Percentiles rank a stretch among this genome's conserved stretches.
phyloP scores from a whole-genome alignment of 37 sponge, comb jelly and placozoan species.

The Theonella swinhoei region DNA sequence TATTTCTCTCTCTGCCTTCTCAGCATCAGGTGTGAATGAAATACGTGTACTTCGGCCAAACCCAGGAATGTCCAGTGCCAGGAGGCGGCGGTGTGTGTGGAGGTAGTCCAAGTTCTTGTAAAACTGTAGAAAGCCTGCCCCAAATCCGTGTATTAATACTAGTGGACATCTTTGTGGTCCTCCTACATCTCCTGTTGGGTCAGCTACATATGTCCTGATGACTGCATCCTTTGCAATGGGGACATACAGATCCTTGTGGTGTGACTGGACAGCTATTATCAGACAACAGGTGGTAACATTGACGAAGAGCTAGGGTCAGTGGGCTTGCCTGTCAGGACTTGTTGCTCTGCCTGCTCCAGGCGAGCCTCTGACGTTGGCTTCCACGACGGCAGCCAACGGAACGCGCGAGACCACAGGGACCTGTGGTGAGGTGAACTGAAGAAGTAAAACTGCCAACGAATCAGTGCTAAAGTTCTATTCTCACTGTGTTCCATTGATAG shows the following conservation, averaged over 20 bases:
- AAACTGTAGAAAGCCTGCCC: slow-evolving; percentile 71
- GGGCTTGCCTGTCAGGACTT: slow-evolving; percentile 38
- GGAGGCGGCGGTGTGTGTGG: slow-evolving; percentile 24
- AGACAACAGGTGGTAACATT: not conserved
- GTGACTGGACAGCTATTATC: not conserved
- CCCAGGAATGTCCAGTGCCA: slow-evolving; percentile 60
- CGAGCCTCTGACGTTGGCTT: slow-evolving; percentile 73
- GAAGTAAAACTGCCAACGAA: too few relatives aligned
- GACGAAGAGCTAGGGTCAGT: not conserved
- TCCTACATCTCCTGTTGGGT: slow-evolving; percentile 9
- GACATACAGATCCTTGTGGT: slow-evolving; percentile 7
- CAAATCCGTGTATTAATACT: slow-evolving; percentile 88
- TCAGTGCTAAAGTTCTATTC: not conserved
- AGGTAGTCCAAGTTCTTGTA: slow-evolving; percentile 68
- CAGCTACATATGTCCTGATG: slow-evolving; percentile 34
- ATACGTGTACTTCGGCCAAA: slow-evolving; percentile 68
- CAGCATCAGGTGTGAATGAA: slow-evolving; percentile 32
- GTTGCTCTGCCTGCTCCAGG: slow-evolving; percentile 64
- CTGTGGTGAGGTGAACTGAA: not conserved
- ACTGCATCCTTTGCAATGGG: slow-evolving; percentile 10
- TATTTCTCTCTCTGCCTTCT: slow-evolving; percentile 37
- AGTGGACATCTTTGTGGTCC: slow-evolving; percentile 33
- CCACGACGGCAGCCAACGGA: slow-evolving; percentile 59
- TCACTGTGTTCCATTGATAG: not conserved
- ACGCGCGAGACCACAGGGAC: not conserved